A percentile compares a stretch with the other conserved stretches of the same genome.
Conservation (phyloP, 2,797 vertebrate genomes). For the Synaphobranchus kaupii region DNA sequence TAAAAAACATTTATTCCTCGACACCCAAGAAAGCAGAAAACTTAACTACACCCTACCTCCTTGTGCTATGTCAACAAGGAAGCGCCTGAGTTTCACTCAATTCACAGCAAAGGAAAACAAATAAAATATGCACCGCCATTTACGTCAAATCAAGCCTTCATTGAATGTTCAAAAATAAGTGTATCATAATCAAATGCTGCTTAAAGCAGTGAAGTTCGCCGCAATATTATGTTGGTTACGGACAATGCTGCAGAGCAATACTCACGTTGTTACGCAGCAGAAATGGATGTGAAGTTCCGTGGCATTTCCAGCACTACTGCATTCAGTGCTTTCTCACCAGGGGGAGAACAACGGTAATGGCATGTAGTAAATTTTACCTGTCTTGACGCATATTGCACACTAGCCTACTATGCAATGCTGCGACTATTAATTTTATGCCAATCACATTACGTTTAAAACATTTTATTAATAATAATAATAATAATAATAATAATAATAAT, state of each 20-base stretch:
- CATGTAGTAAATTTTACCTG: background rate
- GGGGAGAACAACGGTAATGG: background rate
- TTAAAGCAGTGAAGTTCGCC: background rate
- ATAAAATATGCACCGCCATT: slow-evolving; percentile 4
- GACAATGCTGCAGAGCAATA: background rate
- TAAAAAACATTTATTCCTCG: background rate
- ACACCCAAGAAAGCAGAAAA: background rate
- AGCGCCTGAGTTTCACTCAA: background rate
- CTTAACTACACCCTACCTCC: background rate
- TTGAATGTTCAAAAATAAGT: background rate
- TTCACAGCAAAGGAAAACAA: background rate
- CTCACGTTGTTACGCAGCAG: slow-evolving; percentile 11
- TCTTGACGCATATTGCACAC: background rate
- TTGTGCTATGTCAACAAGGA: slow-evolving; percentile 17
- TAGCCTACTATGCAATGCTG: background rate
- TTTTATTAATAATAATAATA: background rate
- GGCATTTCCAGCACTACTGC: background rate
- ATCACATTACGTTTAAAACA: background rate
- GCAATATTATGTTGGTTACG: background rate
- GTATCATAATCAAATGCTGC: background rate
- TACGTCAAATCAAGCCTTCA: slow-evolving; percentile 4
- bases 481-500: background rate
- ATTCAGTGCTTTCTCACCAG: background rate
- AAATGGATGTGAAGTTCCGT: background rate
- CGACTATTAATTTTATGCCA: background rate